Base-by-base conservation (phyloP, 1,140 invertebrate species). In the Agrypnia vestita region DNA sequence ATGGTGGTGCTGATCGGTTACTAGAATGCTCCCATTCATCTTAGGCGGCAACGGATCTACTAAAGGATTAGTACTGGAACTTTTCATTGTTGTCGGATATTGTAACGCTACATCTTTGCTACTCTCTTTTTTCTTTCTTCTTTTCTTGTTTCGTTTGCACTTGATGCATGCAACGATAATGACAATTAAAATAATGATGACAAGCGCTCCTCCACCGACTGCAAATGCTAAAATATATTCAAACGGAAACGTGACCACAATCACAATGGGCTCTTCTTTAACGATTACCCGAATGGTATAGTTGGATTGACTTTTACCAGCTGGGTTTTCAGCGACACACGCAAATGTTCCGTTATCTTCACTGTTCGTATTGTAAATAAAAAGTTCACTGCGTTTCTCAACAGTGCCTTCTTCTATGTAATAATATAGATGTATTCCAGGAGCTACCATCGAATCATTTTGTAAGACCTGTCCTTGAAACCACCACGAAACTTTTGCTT, bases 341-440 rank as follows among this genome's bases (percentile, higher is more conserved):
- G 93, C 91, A 84, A 95, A 97, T 4, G 93, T 95, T 3, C 96
- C 96, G 82, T 96, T 96, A 77, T 95, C 94, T 78, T 94, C 93
- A 51, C 89, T 90, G 25, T 92, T 93, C 19, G 94, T 91, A 85
- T 95, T 94, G 81, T 92, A 93, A 83, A 95, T 94, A 84, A 93
- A 93, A 25, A 95, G 88, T 86, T 95, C 94, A 84, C 94, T 94
- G 78, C 91, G 92, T 86, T 95, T 94, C 84, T 94, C 93, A 75
- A 92, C 91, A 4, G 89, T 88, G 13, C 92, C 93, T 84, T 93
- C 93, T 85, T 94, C 93, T 4, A 93, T 89, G 82, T 91, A 93
- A 87, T 93, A 94, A 76, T 92, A 90, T 83, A 94, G 88, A 84
- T 92, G 92, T 59, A 93, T 86, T 64, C 93, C 93, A 9, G 90